These are phyloP conservation scores for Nematolebias whitei DNA, from an alignment of 2,113 vertebrate species.

Conservation along the genomic window DNA sequence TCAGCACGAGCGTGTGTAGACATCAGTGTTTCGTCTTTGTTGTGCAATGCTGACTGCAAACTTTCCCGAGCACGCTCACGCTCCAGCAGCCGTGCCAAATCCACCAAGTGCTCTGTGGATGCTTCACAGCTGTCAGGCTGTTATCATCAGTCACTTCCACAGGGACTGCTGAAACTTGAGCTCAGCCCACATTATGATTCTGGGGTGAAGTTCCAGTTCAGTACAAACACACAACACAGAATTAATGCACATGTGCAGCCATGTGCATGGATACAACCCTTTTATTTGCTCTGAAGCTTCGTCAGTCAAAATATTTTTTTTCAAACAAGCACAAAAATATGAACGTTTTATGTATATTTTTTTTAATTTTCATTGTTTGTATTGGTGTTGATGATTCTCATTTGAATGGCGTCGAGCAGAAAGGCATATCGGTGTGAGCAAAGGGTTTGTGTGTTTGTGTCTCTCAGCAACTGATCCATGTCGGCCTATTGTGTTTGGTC, in stretches of 20 bases:
- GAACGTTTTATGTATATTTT: not conserved
- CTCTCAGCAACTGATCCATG: constrained; percentile 20
- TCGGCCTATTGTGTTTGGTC: constrained; percentile 58
- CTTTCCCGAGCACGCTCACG: constrained; percentile 37
- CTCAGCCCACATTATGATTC: constrained; percentile 24
- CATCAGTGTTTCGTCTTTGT: constrained; percentile 29
- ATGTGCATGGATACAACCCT: not conserved
- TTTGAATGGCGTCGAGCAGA: constrained; percentile 44
- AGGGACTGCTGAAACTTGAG: constrained; percentile 19
- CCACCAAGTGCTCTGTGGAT: constrained; percentile 25
- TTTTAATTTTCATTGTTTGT: not conserved
- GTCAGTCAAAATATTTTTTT: not conserved
- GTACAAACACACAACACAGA: constrained; percentile 11
- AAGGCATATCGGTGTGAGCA: constrained; percentile 25
- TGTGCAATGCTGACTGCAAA: constrained; percentile 38
- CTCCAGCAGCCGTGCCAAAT: constrained; percentile 34
- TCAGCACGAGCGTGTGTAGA: constrained; percentile 31
- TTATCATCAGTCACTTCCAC: constrained; percentile 39
- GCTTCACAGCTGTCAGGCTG: constrained; percentile 52
- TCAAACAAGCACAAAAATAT: not conserved
- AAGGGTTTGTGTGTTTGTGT: constrained; percentile 17
- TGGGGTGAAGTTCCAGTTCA: constrained; percentile 29
- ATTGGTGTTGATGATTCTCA: constrained; percentile 33
- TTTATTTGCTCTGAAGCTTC: not conserved
- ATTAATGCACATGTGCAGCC: constrained; percentile 13